phyloP scores from a whole-genome alignment of 2,888 invertebrate genomes.

The Drosophila merina region DNA sequence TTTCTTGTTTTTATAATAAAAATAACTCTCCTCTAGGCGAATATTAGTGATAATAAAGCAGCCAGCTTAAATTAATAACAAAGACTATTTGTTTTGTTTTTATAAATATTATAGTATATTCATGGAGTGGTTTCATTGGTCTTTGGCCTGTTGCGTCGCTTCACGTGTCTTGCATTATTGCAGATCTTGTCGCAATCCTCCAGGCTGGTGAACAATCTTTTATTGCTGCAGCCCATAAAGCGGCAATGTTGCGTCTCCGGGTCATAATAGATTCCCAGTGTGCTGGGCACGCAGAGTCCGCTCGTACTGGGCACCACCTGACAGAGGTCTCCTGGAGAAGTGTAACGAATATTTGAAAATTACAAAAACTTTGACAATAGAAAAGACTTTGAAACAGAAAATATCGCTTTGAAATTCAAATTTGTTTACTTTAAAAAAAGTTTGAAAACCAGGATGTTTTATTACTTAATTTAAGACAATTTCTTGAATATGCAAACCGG shows the following conservation, averaged over 20 bases:
- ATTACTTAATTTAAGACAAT: too few species aligned
- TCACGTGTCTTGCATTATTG: constrained; percentile 74
- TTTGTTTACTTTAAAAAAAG: background rate
- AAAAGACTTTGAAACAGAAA: too few species aligned
- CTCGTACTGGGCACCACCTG: constrained; percentile 76
- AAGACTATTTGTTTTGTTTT: constrained; percentile 18
- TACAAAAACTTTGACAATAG: background rate
- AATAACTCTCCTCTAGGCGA: background rate
- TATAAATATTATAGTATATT: constrained; percentile 32
- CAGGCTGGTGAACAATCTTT: constrained; percentile 72
- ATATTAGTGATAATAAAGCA: constrained; percentile 8
- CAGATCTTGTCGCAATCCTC: constrained; percentile 82
- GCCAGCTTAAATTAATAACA: constrained; percentile 30
- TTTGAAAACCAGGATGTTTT: background rate
- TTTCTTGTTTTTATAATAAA: background rate
- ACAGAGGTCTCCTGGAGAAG: constrained; percentile 76
- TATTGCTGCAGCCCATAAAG: constrained; percentile 79
- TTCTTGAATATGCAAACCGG: too few species aligned
- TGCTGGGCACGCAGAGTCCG: constrained; percentile 76
- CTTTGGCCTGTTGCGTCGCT: constrained; percentile 54
- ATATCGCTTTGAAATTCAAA: background rate
- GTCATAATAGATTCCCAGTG: constrained; percentile 81
- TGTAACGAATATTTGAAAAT: background rate
- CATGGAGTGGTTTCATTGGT: constrained; percentile 64
- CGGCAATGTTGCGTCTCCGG: constrained; percentile 80